Base-by-base conservation (phyloP, 2,797 vertebrate species). In the Chloroceryle inda region DNA sequence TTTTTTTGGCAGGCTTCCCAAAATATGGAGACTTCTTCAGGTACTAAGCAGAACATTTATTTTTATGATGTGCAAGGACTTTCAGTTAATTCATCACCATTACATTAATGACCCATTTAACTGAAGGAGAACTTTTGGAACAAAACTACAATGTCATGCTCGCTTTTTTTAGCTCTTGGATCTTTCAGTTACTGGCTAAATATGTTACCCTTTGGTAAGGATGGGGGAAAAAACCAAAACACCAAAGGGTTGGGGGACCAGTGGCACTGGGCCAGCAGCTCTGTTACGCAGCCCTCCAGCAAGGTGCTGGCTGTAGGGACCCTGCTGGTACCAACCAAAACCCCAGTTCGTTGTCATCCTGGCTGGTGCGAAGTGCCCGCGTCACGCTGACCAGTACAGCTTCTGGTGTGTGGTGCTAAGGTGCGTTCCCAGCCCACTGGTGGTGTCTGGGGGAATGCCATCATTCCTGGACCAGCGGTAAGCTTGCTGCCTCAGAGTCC, bases 1-100 rank as follows among this genome's bases (percentile, higher is more conserved):
- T 64, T 78, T 85, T 87, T 94, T 87, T 94, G 86, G 7, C 93
- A 98, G 98, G 86, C 21, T 35, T 89, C 95, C 69, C 64, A 89
- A 14, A 88, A 78, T 37, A 31, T 3, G 13, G 80, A 31, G 27
- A 52, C 44, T 58, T n/a, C 86, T 84, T 67, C 97, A 98, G 98
- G 98, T 98, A 97, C 50, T 3, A 88, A 40, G 31, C 85, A 89
- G 66, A 81, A 88, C 40, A 47, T 52, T 52, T 92, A 27, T 52
- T 78, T 89, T 89, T 78, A 22, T 69, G 79, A 45, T 21, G 7
- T 84, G 21, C 79, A 59, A 62, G 85, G 92, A 24, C 66, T 94
- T 94, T 44, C 35, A 38, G 14, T 63, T 85, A 61, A 79, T 85
- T 81, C 50, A 52, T 81, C 66, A 58, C n/a, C 17, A 0, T 83